phyloP scores from a whole-genome alignment of 2,888 invertebrate species.

The Scaptomyza cyrtandrae region DNA sequence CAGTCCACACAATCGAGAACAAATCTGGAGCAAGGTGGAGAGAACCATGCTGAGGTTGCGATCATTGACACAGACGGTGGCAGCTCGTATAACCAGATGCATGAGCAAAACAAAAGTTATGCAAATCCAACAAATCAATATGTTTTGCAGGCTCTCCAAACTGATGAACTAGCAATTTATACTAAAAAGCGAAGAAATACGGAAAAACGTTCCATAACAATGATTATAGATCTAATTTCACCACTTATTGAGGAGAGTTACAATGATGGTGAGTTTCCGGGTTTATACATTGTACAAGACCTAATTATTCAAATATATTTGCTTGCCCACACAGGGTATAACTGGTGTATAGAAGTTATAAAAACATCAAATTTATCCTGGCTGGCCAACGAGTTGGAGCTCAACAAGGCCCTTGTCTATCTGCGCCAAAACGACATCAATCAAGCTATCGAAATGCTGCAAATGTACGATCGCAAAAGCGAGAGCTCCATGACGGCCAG shows the following conservation, averaged over 20 bases:
- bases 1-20: conserved; percentile 45
- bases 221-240: conserved; percentile 94
- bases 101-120: conserved; percentile 29
- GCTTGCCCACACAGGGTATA: conserved; percentile 83
- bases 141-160: conserved; percentile 90
- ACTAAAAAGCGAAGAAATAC: conserved; percentile 89
- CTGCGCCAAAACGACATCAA: conserved; percentile 92
- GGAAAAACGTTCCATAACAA: conserved; percentile 93
- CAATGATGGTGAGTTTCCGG: conserved; percentile 86
- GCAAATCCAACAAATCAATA: conserved; percentile 85
- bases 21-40: conserved; percentile 29
- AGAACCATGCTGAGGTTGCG: conserved; percentile 60
- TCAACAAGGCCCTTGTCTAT: conserved; percentile 94
- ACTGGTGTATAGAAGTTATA: conserved; percentile 97
- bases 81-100: conserved; percentile 49
- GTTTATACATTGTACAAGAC: not conserved
- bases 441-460: conserved; percentile 92
- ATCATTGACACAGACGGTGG: conserved; percentile 64
- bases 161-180: conserved; percentile 90
- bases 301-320: not conserved
- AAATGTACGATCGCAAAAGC: conserved; percentile 94
- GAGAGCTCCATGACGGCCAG: conserved; percentile 91
- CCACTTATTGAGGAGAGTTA: conserved; percentile 91
- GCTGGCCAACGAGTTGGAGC: conserved; percentile 94
- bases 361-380: conserved; percentile 94